phyloP scores from a whole-genome alignment of 2,888 invertebrate genomes.

The Coenonympha arcania region DNA sequence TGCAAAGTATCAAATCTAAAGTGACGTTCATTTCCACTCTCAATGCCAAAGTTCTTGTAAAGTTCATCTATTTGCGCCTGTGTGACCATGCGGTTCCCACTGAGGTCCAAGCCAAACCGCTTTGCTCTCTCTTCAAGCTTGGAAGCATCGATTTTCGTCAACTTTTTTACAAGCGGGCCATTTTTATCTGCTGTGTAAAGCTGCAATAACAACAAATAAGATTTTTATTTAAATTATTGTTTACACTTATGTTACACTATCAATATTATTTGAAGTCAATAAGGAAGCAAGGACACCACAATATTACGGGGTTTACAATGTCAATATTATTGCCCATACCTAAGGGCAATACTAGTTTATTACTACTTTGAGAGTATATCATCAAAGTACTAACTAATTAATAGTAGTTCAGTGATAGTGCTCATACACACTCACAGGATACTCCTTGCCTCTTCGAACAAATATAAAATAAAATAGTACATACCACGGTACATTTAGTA shows the following conservation, averaged over 20 bases:
- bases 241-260: background rate
- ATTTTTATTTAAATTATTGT: background rate
- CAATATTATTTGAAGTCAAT: too few species aligned
- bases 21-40: constrained; percentile 75
- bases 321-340: too few species aligned
- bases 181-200: constrained; percentile 52
- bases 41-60: constrained; percentile 60
- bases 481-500: constrained; percentile 44
- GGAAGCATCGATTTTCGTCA: constrained; percentile 59
- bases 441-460: too few species aligned
- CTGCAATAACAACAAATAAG: constrained; percentile 34
- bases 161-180: constrained; percentile 47
- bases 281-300: too few species aligned
- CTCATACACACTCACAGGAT: too few species aligned
- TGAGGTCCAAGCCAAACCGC: constrained; percentile 62
- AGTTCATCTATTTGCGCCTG: constrained; percentile 67
- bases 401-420: too few species aligned
- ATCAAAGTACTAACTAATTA: too few species aligned
- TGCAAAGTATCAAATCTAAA: constrained; percentile 82
- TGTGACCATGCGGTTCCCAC: constrained; percentile 58
- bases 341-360: too few species aligned
- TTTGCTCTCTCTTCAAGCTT: constrained; percentile 64
- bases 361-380: too few species aligned
- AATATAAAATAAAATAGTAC: too few species aligned
- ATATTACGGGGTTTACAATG: too few species aligned